Evolutionary conservation across 1,140 invertebrate genomes (phyloP).

Genomic region (Drosophila ambigua): DNA sequence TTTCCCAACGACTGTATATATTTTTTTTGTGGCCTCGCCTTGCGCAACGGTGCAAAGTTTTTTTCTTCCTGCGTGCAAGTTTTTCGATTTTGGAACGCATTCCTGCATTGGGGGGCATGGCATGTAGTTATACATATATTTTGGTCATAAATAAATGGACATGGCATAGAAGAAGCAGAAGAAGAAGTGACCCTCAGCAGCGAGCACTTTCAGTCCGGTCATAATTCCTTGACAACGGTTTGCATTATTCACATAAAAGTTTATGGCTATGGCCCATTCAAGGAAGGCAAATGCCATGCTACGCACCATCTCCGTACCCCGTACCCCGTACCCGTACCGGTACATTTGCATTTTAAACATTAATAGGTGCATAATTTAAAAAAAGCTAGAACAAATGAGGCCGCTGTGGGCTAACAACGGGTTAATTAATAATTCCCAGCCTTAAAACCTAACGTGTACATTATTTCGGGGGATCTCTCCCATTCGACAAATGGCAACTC

Average conservation of each 20-base stretch:
- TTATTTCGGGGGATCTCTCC: slow-evolving; percentile 50
- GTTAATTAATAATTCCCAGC: slow-evolving; percentile 76
- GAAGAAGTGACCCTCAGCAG: slow-evolving; percentile 42
- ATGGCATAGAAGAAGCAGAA: slow-evolving; percentile 21
- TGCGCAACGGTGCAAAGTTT: no score
- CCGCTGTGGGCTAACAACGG: slow-evolving; percentile 67
- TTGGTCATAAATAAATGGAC: slow-evolving; percentile 29
- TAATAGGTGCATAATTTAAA: slow-evolving; percentile 78
- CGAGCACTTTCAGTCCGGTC: slow-evolving; percentile 49
- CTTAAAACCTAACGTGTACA: slow-evolving; percentile 48
- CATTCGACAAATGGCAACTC: slow-evolving; percentile 72
- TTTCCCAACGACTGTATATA: no score
- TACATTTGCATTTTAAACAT: slow-evolving; percentile 76
- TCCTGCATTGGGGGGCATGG: no score
- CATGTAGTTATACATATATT: no score
- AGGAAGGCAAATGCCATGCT: background rate
- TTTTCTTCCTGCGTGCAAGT: no score
- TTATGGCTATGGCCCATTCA: slow-evolving; percentile 48
- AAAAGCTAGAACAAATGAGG: slow-evolving; percentile 67
- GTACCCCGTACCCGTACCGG: background rate
- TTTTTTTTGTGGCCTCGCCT: no score
- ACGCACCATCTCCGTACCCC: background rate
- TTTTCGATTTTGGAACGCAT: no score
- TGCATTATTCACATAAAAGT: slow-evolving; percentile 70
- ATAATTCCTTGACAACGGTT: slow-evolving; percentile 77